A percentile compares a stretch with the other conserved stretches of the same genome.
Evolutionary conservation across 2,888 invertebrate species (phyloP).

Genomic region (Pristionchus fissidentatus): DNA sequence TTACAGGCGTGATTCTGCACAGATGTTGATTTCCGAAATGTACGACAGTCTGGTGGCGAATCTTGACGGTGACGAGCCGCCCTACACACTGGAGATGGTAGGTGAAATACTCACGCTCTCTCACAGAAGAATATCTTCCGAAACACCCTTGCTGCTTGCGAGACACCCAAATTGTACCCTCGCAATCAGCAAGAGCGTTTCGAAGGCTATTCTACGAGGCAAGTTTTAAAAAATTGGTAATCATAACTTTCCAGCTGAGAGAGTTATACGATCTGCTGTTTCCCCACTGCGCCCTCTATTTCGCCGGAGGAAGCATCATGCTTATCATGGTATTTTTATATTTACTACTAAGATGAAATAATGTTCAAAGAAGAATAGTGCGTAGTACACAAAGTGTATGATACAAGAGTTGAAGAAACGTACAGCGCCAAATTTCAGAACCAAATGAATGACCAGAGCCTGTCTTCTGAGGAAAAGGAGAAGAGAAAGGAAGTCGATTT

Average conservation of each 20-base stretch:
- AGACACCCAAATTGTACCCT: too few relatives aligned
- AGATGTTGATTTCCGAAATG: background rate
- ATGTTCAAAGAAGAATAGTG: background rate
- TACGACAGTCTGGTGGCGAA: slow-evolving; percentile 33
- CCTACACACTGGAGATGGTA: background rate
- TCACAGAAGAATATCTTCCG: background rate
- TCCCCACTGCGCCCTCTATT: slow-evolving; percentile 15
- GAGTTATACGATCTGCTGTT: background rate
- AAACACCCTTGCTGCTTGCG: too few relatives aligned
- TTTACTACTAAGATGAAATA: background rate
- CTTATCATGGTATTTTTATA: background rate
- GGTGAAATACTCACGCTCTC: background rate
- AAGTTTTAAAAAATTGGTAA: too few relatives aligned
- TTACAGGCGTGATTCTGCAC: background rate
- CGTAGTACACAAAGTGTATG: too few relatives aligned
- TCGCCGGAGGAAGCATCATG: background rate
- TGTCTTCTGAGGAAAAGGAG: slow-evolving; percentile 21
- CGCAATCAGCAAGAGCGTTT: too few relatives aligned
- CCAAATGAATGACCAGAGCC: background rate
- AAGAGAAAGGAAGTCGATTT: background rate
- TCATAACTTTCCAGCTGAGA: background rate
- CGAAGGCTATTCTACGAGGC: too few relatives aligned
- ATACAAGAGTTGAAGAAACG: background rate
- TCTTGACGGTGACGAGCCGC: background rate
- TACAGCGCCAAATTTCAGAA: background rate